Evolutionary conservation across 37 sponge, comb jelly and placozoan species (phyloP).

Genomic region (Mnemiopsis leidyi): DNA sequence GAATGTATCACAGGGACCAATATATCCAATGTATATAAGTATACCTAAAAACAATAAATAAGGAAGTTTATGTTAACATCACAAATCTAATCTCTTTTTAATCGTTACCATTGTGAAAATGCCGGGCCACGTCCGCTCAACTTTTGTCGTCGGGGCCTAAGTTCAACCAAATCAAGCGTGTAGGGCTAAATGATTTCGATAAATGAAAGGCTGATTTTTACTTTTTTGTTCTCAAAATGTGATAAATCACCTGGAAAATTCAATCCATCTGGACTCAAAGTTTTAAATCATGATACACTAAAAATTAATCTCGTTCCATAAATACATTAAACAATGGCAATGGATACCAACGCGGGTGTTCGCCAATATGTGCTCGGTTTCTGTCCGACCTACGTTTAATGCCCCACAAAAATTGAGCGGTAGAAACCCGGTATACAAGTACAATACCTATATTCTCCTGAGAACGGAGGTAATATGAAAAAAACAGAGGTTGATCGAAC

Average conservation of each 20-base stretch:
- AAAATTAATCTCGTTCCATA: too few species aligned
- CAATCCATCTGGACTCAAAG: too few species aligned
- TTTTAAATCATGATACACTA: too few species aligned
- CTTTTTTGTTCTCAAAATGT: too few species aligned
- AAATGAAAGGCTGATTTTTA: too few species aligned
- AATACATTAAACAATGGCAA: too few species aligned
- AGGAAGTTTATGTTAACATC: not conserved
- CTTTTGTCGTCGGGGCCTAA: not conserved
- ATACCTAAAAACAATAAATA: not conserved
- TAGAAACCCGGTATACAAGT: not conserved
- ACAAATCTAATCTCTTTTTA: not conserved
- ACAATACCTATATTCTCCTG: not conserved
- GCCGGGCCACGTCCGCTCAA: not conserved
- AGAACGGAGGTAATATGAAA: not conserved
- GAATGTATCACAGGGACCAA: not conserved
- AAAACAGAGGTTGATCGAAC: not conserved
- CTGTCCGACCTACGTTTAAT: too few species aligned
- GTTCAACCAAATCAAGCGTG: too few species aligned
- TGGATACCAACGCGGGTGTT: too few species aligned
- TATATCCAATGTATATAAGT: not conserved
- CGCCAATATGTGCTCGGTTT: too few species aligned
- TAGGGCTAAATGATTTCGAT: too few species aligned
- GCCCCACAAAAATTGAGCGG: not conserved
- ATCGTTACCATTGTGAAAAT: not conserved
- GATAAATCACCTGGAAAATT: too few species aligned